phyloP scores from a whole-genome alignment of 1,140 invertebrate genomes.

The Rhopalosiphum maidis region DNA sequence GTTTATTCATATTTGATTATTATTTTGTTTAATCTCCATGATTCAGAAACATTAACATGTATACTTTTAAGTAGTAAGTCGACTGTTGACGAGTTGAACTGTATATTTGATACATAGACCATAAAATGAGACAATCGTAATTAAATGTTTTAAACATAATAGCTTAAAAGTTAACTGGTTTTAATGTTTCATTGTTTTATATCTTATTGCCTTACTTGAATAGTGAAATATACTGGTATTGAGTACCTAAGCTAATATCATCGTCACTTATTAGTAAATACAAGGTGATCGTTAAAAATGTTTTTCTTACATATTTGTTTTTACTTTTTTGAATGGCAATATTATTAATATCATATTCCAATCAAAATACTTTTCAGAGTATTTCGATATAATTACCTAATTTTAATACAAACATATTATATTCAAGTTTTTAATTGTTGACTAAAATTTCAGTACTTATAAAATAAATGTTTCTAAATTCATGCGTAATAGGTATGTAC shows the following conservation, averaged over 20 bases:
- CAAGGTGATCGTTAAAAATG: not conserved
- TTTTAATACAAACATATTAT: not conserved
- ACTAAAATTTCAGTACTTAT: not conserved
- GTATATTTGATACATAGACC: not conserved
- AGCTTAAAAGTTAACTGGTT: not conserved
- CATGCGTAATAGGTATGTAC: not conserved
- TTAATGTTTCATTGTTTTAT: not conserved
- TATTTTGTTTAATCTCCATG: not conserved
- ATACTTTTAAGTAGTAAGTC: not conserved
- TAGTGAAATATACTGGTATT: not conserved
- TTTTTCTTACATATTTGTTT: not conserved
- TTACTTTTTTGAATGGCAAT: not conserved
- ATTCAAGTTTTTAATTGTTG: not conserved
- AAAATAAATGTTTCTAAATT: not conserved
- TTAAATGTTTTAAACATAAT: not conserved
- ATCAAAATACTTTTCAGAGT: not conserved
- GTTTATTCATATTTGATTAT: not conserved
- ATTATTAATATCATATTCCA: not conserved
- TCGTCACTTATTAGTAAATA: not conserved
- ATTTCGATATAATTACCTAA: not conserved
- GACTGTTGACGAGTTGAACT: not conserved
- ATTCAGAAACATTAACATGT: not conserved
- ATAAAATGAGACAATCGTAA: not conserved
- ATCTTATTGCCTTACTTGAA: not conserved
- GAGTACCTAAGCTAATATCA: not conserved